A percentile compares a stretch with the other conserved stretches of the same genome.
These are phyloP conservation scores for Aplocera efformata DNA, from an alignment of 2,888 invertebrate genomes.

Conservation along the genomic window DNA sequence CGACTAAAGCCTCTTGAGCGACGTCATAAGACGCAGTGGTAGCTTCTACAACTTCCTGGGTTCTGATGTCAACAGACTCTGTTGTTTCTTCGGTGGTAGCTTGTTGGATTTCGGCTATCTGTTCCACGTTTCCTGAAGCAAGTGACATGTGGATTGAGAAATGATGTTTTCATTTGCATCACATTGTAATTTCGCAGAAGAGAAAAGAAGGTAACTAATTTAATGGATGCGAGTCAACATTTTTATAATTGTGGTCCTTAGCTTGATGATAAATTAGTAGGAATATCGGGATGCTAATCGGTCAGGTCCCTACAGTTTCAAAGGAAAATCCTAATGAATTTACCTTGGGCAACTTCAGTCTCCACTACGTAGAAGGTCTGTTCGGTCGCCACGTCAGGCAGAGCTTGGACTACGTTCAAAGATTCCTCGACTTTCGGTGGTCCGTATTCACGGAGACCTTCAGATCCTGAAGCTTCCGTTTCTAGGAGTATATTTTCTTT, in stretches of 20 bases:
- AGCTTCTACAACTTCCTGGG: constrained; percentile 16
- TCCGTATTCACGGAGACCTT: constrained; percentile 71
- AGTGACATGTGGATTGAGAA: background rate
- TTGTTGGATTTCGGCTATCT: constrained; percentile 22
- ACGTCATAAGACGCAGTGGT: constrained; percentile 15
- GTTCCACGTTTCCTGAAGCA: constrained; percentile 29
- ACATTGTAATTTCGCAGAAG: no score
- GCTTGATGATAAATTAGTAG: no score
- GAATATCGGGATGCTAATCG: no score
- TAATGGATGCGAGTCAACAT: no score
- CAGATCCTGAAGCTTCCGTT: constrained; percentile 69
- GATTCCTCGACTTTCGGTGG: constrained; percentile 61
- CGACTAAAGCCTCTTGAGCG: background rate
- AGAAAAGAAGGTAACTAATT: no score
- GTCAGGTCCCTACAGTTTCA: no score
- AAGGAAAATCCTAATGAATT: no score
- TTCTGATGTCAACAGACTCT: constrained; percentile 13
- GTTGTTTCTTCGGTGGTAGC: constrained; percentile 23
- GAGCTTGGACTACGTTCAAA: constrained; percentile 48
- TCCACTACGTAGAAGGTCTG: constrained; percentile 45
- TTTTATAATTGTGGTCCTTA: no score
- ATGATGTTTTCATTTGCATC: no score
- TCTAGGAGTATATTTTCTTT: constrained; percentile 60
- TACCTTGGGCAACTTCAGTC: constrained; percentile 31
- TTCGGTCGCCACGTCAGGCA: constrained; percentile 56